Conservation (phyloP, 2,113 vertebrate genomes). For the Platichthys flesus region DNA sequence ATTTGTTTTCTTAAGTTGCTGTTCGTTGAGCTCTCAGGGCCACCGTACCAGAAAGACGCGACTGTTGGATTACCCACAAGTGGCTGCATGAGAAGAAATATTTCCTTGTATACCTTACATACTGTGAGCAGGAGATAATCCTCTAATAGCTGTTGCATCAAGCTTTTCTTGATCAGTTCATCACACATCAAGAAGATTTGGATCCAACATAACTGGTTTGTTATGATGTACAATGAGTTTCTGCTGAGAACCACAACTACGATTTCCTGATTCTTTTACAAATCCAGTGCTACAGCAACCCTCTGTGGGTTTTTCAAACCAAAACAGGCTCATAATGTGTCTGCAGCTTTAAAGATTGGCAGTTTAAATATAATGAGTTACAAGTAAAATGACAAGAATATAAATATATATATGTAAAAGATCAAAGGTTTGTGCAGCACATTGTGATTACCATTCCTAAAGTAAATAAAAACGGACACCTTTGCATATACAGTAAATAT, state of each 20-base stretch:
- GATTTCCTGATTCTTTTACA: neutral
- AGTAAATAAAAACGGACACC: too few relatives aligned
- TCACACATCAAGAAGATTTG: neutral
- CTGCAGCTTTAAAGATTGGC: neutral
- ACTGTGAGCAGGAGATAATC: too few relatives aligned
- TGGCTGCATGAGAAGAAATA: too few relatives aligned
- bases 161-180: neutral
- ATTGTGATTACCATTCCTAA: neutral
- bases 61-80: too few relatives aligned
- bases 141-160: neutral
- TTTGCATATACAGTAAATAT: too few relatives aligned
- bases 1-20: too few relatives aligned
- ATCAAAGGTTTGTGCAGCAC: neutral
- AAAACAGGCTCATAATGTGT: neutral
- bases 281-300: neutral
- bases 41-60: neutral
- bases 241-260: neutral
- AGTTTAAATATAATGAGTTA: neutral
- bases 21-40: too few relatives aligned
- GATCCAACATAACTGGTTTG: neutral
- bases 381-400: neutral
- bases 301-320: neutral
- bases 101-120: too few relatives aligned
- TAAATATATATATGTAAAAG: neutral
- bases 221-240: neutral